Evolutionary conservation across 2,888 invertebrate species (phyloP).

Genomic region (Drosophila kuntzei): DNA sequence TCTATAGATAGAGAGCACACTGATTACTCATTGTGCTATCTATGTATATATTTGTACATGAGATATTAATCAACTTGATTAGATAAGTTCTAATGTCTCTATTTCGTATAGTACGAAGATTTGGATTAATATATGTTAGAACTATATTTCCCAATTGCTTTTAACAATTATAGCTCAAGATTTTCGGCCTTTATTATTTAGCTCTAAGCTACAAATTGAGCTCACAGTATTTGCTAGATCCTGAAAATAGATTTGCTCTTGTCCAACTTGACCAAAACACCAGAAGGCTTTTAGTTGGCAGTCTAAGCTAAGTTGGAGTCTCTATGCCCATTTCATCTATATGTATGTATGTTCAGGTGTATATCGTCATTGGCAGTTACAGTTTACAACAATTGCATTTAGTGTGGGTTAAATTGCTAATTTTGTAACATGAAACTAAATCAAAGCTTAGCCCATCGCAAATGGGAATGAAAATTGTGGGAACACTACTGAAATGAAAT

Average conservation of each 20-base stretch:
- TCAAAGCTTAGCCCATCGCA: background rate
- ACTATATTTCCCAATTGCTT: no score
- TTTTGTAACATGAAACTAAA: background rate
- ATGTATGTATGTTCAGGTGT: background rate
- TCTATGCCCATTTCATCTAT: background rate
- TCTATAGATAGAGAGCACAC: no score
- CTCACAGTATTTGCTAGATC: background rate
- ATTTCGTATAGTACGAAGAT: no score
- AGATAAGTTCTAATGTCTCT: no score
- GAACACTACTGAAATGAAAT: slow-evolving; percentile 10
- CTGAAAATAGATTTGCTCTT: background rate
- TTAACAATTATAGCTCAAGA: no score
- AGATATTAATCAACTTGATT: no score
- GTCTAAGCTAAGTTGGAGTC: background rate
- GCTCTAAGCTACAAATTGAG: no score
- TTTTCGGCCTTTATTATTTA: no score
- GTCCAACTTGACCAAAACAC: slow-evolving; percentile 5
- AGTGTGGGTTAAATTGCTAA: slow-evolving; percentile 1
- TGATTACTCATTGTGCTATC: no score
- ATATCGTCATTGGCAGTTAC: background rate
- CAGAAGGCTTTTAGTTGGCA: slow-evolving; percentile 3
- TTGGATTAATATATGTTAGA: no score
- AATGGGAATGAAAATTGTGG: slow-evolving; percentile 17
- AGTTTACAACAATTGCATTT: slow-evolving; percentile 7
- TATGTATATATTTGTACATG: no score